phyloP scores from a whole-genome alignment of 2,113 vertebrate genomes.

The Dryoscopus gambensis region DNA sequence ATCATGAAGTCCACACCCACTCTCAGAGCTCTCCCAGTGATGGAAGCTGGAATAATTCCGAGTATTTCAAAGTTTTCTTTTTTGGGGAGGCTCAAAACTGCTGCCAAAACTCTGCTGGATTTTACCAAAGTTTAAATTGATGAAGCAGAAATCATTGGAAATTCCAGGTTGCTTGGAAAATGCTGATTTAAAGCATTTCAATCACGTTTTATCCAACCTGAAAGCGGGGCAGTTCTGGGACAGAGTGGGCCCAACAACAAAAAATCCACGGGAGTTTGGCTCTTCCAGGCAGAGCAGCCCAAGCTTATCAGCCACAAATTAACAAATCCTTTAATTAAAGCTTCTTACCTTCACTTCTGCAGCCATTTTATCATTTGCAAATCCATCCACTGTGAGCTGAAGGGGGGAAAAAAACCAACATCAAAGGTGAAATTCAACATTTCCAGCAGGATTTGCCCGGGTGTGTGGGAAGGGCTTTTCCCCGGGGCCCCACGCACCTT shows the following conservation, averaged over 20 bases:
- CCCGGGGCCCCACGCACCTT: constrained; percentile 77
- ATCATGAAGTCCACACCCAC: neutral
- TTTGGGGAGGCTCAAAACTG: neutral
- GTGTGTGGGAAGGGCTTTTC: neutral
- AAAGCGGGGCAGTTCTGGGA: neutral
- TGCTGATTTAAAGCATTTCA: neutral
- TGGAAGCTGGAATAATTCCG: neutral
- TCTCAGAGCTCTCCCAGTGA: neutral
- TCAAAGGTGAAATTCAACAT: neutral
- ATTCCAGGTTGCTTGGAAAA: neutral
- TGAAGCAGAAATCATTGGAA: neutral
- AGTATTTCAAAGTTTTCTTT: neutral
- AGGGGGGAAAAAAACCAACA: neutral
- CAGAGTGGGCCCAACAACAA: neutral
- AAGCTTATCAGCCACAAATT: accelerated
- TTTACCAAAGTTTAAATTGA: neutral
- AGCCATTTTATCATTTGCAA: constrained; percentile 96
- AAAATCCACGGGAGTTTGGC: accelerated
- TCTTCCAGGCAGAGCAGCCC: neutral
- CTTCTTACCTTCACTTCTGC: constrained; percentile 92
- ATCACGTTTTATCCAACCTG: neutral
- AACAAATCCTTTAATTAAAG: neutral
- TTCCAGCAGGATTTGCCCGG: neutral
- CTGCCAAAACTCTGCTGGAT: neutral
- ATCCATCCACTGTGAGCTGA: constrained; percentile 94